Base-by-base conservation (phyloP, 2,888 invertebrate genomes). In the Cecidostiba fungosa region DNA sequence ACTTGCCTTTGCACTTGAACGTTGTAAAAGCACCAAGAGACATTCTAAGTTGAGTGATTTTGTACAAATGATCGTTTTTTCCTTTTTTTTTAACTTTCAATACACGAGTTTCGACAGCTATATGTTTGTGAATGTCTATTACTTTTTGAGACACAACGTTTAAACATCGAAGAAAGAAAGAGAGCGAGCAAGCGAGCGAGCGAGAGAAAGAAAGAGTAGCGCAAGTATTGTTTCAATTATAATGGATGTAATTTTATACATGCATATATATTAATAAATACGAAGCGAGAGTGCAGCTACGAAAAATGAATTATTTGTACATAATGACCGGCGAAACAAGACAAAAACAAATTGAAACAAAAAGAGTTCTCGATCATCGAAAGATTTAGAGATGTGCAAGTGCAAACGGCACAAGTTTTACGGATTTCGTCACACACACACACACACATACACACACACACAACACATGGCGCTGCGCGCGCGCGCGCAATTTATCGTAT, bases 1-100 rank as follows among this genome's bases (percentile, higher is more conserved):
- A 85, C 81, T 74, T 83, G 85, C 83, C 85, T 83, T 87, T 85
- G 85, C 87, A 87, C 83, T 87, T 62, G 85, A 85, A 83, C 83
- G 83, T 73, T 70, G 47, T 76, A 50, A 73, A 76, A 77, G 39
- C 54, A 76, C 50, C 36, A 36, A 39, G 43, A 82, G 47, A 39
- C 36, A 66, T 66, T 16, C 32, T 6, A 32, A 23, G 36, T n/a
- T 72, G 43, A 77, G 82, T 72, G n/a, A 39, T 77, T 83, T 77
- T 72, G 77, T 83, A 77, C 77, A 83, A 77, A 83, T 70, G 66
- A 76, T 82, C 66, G 36, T 19, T 59, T 59, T 66, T 69, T 39
- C 12, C 36, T 43, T 72, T 39, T 39, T 16, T 36, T 77, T 23
- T 54, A 10, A 47, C 23, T 77, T 43, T 77, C 16, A 39, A 77